These are phyloP conservation scores for Triops cancriformis DNA, from an alignment of 1,140 invertebrate species.

Conservation along the genomic window DNA sequence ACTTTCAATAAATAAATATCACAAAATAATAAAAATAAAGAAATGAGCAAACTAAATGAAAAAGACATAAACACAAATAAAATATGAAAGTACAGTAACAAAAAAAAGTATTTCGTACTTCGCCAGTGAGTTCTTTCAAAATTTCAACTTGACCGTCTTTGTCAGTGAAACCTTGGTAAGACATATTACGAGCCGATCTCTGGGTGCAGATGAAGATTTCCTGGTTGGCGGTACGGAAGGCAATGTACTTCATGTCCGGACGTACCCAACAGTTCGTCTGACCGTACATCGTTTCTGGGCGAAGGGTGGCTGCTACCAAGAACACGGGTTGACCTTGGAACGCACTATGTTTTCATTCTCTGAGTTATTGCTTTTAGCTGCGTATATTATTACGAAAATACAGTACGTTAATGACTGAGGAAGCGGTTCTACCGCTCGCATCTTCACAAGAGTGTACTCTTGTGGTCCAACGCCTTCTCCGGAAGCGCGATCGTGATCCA, in stretches of 20 bases:
- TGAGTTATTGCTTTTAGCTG: not conserved
- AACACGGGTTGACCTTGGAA: constrained; percentile 55
- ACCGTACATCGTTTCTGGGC: constrained; percentile 99
- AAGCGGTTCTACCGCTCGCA: constrained; percentile 68
- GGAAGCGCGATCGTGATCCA: constrained; percentile 94
- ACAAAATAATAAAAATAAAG: constrained; percentile 34
- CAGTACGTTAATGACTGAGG: constrained; percentile 59
- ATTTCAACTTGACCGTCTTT: constrained; percentile 69
- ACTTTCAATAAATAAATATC: constrained; percentile 43
- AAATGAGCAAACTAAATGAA: constrained; percentile 26
- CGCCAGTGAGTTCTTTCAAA: constrained; percentile 60
- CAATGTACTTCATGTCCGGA: constrained; percentile 90
- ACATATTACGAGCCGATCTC: constrained; percentile 88
- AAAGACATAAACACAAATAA: constrained; percentile 30
- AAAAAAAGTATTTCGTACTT: constrained; percentile 41
- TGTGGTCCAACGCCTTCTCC: constrained; percentile 97
- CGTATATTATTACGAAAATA: not conserved
- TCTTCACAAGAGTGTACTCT: constrained; percentile 96
- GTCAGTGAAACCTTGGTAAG: constrained; percentile 84
- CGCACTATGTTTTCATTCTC: constrained; percentile 41
- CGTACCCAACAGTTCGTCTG: constrained; percentile 98
- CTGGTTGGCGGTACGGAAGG: constrained; percentile 52
- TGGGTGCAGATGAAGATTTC: constrained; percentile 78
- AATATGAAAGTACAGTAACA: not conserved
- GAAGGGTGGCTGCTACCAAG: constrained; percentile 91